Evolutionary conservation across 2,113 vertebrate species (phyloP), one percentile per base, ranked within the genome.

Genomic region (Pholis gunnellus): DNA sequence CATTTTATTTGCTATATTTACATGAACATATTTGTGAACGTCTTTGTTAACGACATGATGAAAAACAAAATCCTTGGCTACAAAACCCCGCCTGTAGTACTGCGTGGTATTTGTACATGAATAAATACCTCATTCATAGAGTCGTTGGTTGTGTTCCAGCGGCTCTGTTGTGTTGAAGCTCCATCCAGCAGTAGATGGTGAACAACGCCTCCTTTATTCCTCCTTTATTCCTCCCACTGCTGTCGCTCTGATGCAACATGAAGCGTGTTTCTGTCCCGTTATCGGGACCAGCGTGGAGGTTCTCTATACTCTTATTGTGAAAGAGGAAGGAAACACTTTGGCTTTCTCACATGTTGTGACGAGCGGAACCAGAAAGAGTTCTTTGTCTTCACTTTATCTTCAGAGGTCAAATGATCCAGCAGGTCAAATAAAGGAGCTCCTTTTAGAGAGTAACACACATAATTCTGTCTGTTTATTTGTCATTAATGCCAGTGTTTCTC

Each of bases 191-290:
- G 94, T 29, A 99, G 95, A 2, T 90, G 93, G 63, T 98, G 97
- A 70, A 97, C 91, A 84, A 99, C 96, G 81, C 97, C 95, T 42
- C 94, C 96, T 87, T 92, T 96, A 74, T 95, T 96, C 97, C 95
- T 42, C 94, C 96, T 87, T 92, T 96, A 74, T 95, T 96, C 92
- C 94, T 97, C 15, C 96, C 96, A 18, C 96, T 96, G 44, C 96
- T 97, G 95, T 93, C 1, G 97, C 96, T 81, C 97, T 97, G 92
- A 99, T 97, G 92, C 92, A 97, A 88, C 10, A 44, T 93, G 93
- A 99, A 99, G 89, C 95, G 95, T 0, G 97, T 99, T 91, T 99
- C 97, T 27, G 96, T 97, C 56, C 98, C 96, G 13, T n/a, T n/a
- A n/a, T n/a, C n/a, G n/a, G n/a, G n/a, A n/a, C n/a, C n/a, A n/a